Conservation (phyloP, 2,888 invertebrate species). For the Odontocerum albicorne region DNA sequence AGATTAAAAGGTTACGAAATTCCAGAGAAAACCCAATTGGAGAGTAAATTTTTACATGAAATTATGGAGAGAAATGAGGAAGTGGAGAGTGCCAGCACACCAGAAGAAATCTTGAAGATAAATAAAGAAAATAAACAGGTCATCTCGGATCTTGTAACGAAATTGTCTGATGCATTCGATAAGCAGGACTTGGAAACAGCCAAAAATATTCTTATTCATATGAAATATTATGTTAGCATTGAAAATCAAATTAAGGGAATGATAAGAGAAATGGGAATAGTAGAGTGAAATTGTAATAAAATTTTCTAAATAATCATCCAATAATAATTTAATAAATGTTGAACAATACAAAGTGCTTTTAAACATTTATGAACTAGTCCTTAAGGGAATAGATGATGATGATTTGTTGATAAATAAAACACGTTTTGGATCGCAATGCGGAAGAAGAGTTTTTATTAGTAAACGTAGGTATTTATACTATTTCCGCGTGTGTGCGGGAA, state of each 20-base stretch:
- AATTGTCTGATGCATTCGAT: slow-evolving; percentile 67
- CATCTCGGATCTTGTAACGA: slow-evolving; percentile 55
- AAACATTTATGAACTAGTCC: too few relatives aligned
- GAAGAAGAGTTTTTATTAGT: too few relatives aligned
- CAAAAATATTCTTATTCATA: slow-evolving; percentile 65
- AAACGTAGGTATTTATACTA: too few relatives aligned
- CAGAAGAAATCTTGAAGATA: slow-evolving; percentile 60
- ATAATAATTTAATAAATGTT: too few relatives aligned
- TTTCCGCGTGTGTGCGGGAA: too few relatives aligned
- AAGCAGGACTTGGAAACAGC: slow-evolving; percentile 65
- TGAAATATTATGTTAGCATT: slow-evolving; percentile 86
- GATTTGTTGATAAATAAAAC: too few relatives aligned
- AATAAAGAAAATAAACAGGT: slow-evolving; percentile 59
- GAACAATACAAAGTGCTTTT: too few relatives aligned
- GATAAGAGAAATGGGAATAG: slow-evolving; percentile 61
- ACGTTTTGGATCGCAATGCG: too few relatives aligned
- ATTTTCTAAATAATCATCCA: too few relatives aligned
- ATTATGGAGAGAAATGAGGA: slow-evolving; percentile 92
- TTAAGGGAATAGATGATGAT: too few relatives aligned
- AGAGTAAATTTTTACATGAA: slow-evolving; percentile 71
- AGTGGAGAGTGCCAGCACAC: slow-evolving; percentile 67
- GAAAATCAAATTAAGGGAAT: slow-evolving; percentile 72
- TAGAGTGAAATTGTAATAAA: too few relatives aligned
- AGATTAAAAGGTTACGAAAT: slow-evolving; percentile 65
- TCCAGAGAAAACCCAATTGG: slow-evolving; percentile 66